Conservation (phyloP, 2,888 invertebrate genomes). For the Meghimatium bilineatum region DNA sequence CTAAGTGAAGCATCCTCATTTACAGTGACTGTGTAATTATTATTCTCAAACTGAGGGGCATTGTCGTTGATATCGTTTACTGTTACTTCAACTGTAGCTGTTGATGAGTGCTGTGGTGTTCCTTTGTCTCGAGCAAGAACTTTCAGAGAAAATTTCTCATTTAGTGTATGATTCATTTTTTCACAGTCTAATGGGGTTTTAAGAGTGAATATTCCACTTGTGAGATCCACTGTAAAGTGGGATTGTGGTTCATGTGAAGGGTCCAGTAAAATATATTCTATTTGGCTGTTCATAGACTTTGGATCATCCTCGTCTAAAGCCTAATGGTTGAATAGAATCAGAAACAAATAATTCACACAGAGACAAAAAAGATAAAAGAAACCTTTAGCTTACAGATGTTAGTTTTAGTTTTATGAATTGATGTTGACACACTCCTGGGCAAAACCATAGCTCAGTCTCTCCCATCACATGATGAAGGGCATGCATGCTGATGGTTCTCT, state of each 20-base stretch:
- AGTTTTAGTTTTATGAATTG: no score
- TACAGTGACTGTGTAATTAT: conserved; percentile 85
- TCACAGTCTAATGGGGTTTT: conserved; percentile 67
- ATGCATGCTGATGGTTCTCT: no score
- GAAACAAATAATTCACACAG: no score
- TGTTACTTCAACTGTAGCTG: conserved; percentile 56
- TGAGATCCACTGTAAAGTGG: conserved; percentile 81
- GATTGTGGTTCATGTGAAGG: neutral
- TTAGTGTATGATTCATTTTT: conserved; percentile 47
- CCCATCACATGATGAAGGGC: no score
- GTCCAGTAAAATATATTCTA: conserved; percentile 54
- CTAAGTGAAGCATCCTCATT: conserved; percentile 89
- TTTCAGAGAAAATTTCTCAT: conserved; percentile 58
- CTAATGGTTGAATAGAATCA: conserved; percentile 72
- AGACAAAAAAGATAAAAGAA: no score
- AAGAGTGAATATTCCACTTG: conserved; percentile 79
- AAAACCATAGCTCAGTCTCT: no score
- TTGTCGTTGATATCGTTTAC: conserved; percentile 92
- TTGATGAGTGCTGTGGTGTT: conserved; percentile 55
- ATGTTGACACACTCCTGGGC: no score
- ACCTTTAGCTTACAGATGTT: no score
- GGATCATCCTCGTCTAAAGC: conserved; percentile 86
- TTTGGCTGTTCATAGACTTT: conserved; percentile 62
- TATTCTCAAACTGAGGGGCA: conserved; percentile 86
- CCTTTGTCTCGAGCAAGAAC: conserved; percentile 69